Percentiles rank a stretch among this genome's conserved stretches.
phyloP scores from a whole-genome alignment of 1,140 invertebrate species.

The Apis florea region DNA sequence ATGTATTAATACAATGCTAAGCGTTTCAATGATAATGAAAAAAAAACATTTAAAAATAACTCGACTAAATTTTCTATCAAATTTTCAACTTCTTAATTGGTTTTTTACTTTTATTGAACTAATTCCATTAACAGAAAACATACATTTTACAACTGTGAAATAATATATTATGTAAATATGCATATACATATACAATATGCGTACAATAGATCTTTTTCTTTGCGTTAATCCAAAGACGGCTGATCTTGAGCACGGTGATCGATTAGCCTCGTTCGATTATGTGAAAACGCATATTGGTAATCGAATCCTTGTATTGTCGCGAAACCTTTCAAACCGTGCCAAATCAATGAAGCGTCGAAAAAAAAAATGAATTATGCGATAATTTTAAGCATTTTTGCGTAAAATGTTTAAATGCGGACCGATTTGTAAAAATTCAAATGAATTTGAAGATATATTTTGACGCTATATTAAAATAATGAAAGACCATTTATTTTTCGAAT shows the following conservation, averaged over 20 bases:
- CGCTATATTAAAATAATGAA: background rate
- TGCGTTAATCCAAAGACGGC: background rate
- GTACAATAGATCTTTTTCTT: background rate
- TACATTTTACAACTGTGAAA: conserved; percentile 6
- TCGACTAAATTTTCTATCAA: background rate
- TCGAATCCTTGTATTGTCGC: conserved; percentile 18
- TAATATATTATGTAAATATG: conserved; percentile 7
- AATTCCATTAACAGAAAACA: background rate
- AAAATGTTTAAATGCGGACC: background rate
- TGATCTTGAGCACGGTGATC: background rate
- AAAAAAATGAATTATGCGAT: background rate
- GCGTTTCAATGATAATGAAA: background rate
- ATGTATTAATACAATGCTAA: background rate
- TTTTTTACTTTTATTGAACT: background rate
- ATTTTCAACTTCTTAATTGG: conserved; percentile 21
- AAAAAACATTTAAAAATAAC: background rate
- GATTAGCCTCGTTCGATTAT: background rate
- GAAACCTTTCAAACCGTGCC: conserved; percentile 37
- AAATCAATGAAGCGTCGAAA: conserved; percentile 34
- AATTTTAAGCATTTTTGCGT: background rate
- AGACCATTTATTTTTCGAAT: conserved; percentile 45
- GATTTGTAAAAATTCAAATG: background rate
- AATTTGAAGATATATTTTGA: too few species aligned
- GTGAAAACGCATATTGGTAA: background rate
- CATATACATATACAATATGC: background rate